A percentile compares a stretch with the other conserved stretches of the same genome.
These are phyloP conservation scores for Lophius piscatorius DNA, from an alignment of 2,113 vertebrate genomes.

Conservation along the genomic window DNA sequence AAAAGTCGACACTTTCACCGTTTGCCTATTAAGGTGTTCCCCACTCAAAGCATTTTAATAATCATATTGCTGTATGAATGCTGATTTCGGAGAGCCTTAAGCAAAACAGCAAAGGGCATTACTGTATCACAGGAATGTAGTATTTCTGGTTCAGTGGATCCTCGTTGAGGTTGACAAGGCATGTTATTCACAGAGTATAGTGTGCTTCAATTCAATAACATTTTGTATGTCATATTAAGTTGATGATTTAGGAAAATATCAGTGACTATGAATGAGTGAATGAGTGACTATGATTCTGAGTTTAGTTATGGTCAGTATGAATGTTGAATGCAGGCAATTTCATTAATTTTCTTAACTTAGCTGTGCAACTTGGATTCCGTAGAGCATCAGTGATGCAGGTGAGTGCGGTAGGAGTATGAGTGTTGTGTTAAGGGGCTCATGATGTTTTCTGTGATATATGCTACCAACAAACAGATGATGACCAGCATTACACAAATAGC, in stretches of 20 bases:
- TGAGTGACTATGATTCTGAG: slow-evolving; percentile 11
- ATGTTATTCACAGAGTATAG: slow-evolving; percentile 52
- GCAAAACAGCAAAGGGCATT: slow-evolving; percentile 42
- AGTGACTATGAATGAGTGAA: slow-evolving; percentile 2
- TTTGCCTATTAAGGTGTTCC: slow-evolving; percentile 20
- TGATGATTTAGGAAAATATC: slow-evolving; percentile 17
- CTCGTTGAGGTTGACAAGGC: slow-evolving; percentile 53
- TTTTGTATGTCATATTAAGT: slow-evolving; percentile 21
- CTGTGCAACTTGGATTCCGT: slow-evolving; percentile 2
- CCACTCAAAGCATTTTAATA: slow-evolving; percentile 30
- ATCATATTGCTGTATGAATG: slow-evolving; percentile 65
- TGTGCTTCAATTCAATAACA: slow-evolving; percentile 62
- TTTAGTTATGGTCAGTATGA: slow-evolving; percentile 13
- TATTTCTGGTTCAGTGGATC: slow-evolving; percentile 64
- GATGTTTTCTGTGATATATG: slow-evolving; percentile 97
- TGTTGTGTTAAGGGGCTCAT: slow-evolving; percentile 81
- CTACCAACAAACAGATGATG: slow-evolving; percentile 95
- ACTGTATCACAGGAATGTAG: slow-evolving; percentile 28
- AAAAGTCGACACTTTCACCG: slow-evolving; percentile 23
- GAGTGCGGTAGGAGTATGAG: slow-evolving; percentile 73
- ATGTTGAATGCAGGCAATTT: slow-evolving; percentile 4
- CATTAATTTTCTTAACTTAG: slow-evolving; percentile 2
- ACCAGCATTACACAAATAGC: slow-evolving; percentile 98
- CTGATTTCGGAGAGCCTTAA: slow-evolving; percentile 35
- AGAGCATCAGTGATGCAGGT: slow-evolving; percentile 60